Conservation (phyloP, 2,888 invertebrate species). For the Vandiemenella viatica region DNA sequence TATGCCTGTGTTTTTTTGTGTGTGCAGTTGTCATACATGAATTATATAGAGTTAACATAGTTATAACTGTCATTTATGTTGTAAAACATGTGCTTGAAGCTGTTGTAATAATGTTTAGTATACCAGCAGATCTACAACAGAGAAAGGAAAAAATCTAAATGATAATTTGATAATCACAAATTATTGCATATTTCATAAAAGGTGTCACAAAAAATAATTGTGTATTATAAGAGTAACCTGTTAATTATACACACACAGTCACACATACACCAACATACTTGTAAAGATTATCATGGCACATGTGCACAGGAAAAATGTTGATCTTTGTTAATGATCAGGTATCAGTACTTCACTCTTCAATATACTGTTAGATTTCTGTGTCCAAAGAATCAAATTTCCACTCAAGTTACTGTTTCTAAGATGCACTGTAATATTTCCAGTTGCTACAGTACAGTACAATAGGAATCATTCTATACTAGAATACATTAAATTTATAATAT, state of each 20-base stretch:
- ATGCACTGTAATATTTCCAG: no score
- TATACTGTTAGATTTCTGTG: no score
- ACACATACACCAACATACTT: not conserved
- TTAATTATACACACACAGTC: not conserved
- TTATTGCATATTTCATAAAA: constrained; percentile 2
- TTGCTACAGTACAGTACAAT: no score
- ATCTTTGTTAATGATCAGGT: no score
- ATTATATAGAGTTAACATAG: constrained; percentile 5
- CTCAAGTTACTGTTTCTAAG: no score
- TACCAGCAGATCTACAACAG: constrained; percentile 1
- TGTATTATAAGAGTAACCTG: constrained; percentile 8
- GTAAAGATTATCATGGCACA: constrained; percentile 3
- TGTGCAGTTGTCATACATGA: constrained; percentile 14
- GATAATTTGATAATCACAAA: not conserved
- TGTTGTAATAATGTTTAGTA: constrained; percentile 7
- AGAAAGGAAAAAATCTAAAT: not conserved
- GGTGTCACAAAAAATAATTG: constrained; percentile 5
- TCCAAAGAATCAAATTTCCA: no score
- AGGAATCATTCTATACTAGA: no score
- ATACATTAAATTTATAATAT: no score
- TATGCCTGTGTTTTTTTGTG: constrained; percentile 18
- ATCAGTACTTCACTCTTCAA: no score
- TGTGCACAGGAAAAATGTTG: constrained; percentile 6
- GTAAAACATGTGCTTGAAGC: constrained; percentile 4
- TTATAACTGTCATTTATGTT: constrained; percentile 11